Percentiles rank a stretch among this genome's conserved stretches.
phyloP scores from a whole-genome alignment of 2,797 vertebrate genomes.

The Carduelis carduelis region DNA sequence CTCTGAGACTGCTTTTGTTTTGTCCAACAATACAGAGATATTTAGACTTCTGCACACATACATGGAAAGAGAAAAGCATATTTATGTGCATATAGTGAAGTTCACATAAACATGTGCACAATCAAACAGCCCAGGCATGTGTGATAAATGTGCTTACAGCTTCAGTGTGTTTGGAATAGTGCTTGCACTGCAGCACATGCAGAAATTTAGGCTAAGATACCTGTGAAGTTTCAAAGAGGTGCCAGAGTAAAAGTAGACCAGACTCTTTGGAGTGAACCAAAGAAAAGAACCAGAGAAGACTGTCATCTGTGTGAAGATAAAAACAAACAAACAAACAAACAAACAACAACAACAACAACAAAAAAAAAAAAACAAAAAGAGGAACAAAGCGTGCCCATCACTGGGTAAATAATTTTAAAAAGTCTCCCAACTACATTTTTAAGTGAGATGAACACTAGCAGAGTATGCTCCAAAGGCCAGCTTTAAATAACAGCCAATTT shows the following conservation, averaged over 20 bases:
- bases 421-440: neutral
- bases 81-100: neutral
- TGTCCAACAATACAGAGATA: neutral
- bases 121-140: rapidly evolving
- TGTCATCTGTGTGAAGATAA: neutral
- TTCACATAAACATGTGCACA: neutral
- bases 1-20: neutral
- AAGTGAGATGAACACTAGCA: neutral
- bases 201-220: neutral
- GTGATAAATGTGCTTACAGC: neutral
- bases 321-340: too few species aligned
- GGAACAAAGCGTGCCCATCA: rapidly evolving
- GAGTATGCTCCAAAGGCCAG: neutral
- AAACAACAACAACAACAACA: too few species aligned
- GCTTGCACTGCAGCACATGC: rapidly evolving
- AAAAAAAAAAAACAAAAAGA: too few species aligned
- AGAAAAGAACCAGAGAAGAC: neutral
- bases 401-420: neutral
- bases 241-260: neutral
- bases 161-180: neutral
- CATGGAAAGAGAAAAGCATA: neutral
- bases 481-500: neutral
- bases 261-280: neutral
- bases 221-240: neutral
- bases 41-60: rapidly evolving